Evolutionary conservation across 2,113 vertebrate genomes (phyloP).

Genomic region (Platichthys flesus): DNA sequence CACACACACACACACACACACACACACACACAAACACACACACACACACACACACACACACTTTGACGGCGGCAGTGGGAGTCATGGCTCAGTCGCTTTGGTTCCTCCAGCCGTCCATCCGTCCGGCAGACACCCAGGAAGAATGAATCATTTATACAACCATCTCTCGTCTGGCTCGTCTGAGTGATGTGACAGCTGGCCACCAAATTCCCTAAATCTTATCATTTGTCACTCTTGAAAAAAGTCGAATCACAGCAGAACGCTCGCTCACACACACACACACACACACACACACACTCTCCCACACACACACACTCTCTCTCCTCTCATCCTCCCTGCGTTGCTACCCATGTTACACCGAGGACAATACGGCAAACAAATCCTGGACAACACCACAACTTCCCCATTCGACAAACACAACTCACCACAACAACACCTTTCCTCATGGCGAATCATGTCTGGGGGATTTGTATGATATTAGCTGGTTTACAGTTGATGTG

Average conservation of each 20-base stretch:
- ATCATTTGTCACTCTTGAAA: constrained; percentile 63
- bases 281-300: neutral
- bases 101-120: constrained; percentile 45
- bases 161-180: constrained; percentile 62
- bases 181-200: constrained; percentile 74
- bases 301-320: too few species aligned
- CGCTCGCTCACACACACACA: constrained; percentile 11
- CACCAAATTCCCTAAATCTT: constrained; percentile 69
- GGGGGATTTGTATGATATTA: neutral
- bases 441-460: neutral
- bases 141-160: constrained; percentile 75
- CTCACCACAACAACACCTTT: neutral
- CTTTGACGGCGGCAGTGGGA: constrained; percentile 13
- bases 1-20: constrained; percentile 23
- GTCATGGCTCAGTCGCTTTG: constrained; percentile 51
- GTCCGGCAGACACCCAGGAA: constrained; percentile 59
- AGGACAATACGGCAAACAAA: constrained; percentile 5
- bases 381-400: constrained; percentile 27
- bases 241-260: constrained; percentile 45
- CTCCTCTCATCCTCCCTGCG: too few species aligned
- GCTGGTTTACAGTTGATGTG: constrained; percentile 21
- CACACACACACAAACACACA: constrained; percentile 20
- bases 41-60: constrained; percentile 22
- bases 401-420: too few species aligned
- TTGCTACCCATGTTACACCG: too few species aligned